Evolutionary conservation across 2,113 vertebrate species (phyloP).

Genomic region (Lota lota): DNA sequence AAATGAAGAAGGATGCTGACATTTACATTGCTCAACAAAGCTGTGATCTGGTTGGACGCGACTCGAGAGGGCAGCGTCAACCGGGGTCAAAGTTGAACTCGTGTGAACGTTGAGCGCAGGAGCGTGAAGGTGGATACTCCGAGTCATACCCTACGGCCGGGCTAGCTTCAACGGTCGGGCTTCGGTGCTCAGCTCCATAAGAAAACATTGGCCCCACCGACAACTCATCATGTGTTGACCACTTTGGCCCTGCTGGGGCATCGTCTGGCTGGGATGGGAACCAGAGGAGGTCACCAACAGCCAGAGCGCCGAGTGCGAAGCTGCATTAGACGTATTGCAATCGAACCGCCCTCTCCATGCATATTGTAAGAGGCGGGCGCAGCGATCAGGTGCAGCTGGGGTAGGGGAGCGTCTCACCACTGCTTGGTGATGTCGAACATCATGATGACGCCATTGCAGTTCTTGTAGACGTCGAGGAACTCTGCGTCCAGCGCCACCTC

Average conservation of each 20-base stretch:
- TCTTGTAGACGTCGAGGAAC: constrained; percentile 98
- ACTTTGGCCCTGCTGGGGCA: too few relatives aligned
- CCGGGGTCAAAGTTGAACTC: too few relatives aligned
- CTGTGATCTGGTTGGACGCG: too few relatives aligned
- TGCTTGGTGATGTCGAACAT: constrained; percentile 99
- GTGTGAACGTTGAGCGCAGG: too few relatives aligned
- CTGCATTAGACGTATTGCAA: constrained; percentile 24
- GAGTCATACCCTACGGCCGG: too few relatives aligned
- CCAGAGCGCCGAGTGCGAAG: constrained; percentile 1
- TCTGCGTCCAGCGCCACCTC: constrained; percentile 96
- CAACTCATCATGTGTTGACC: background rate
- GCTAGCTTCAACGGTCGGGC: too few relatives aligned
- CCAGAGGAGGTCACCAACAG: too few relatives aligned
- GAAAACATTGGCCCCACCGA: background rate
- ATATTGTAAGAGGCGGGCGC: constrained; percentile 37
- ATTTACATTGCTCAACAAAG: too few relatives aligned
- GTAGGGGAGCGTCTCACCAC: constrained; percentile 77
- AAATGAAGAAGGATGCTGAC: too few relatives aligned
- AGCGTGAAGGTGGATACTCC: too few relatives aligned
- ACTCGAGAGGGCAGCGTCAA: too few relatives aligned
- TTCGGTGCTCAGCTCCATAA: too few relatives aligned
- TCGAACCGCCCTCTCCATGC: constrained; percentile 32
- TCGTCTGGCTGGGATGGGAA: background rate
- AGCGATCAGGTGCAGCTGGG: background rate
- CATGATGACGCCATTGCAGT: constrained; percentile 96